Percentiles rank a stretch among this genome's conserved stretches.
Evolutionary conservation across 2,113 vertebrate genomes (phyloP).

Genomic region (Podilymbus podiceps): DNA sequence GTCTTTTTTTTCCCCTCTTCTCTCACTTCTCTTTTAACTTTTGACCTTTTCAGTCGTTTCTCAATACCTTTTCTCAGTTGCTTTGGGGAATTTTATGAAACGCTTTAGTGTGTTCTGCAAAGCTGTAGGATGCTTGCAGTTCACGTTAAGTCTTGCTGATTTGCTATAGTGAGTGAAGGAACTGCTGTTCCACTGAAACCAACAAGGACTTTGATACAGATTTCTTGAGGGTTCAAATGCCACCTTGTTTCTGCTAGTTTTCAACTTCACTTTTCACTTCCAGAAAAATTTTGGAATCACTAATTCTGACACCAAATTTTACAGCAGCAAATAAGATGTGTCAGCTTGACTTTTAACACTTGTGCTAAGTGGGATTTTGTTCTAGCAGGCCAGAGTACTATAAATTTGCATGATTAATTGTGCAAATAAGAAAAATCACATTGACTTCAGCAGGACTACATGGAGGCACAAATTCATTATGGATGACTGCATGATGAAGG

Average conservation of each 20-base stretch:
- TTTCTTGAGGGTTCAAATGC: neutral
- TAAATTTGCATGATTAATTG: neutral
- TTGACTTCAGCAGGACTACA: neutral
- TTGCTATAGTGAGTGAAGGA: neutral
- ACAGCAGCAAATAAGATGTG: neutral
- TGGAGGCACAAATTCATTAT: neutral
- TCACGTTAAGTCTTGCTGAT: neutral
- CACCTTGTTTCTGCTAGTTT: neutral
- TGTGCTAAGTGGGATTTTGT: neutral
- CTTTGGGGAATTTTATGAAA: neutral
- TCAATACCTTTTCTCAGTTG: neutral
- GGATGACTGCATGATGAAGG: neutral
- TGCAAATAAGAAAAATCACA: neutral
- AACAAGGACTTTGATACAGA: neutral
- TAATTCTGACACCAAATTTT: neutral
- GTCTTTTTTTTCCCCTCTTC: neutral
- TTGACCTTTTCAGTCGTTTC: neutral
- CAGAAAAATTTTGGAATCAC: neutral
- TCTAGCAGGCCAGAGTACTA: neutral
- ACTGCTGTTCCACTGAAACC: neutral
- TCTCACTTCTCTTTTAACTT: neutral
- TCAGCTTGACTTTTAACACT: neutral
- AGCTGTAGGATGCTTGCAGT: neutral
- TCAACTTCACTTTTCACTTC: neutral
- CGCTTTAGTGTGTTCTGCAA: neutral